Conservation (phyloP, 2,888 invertebrate genomes). For the Amblyjoppa proteus region DNA sequence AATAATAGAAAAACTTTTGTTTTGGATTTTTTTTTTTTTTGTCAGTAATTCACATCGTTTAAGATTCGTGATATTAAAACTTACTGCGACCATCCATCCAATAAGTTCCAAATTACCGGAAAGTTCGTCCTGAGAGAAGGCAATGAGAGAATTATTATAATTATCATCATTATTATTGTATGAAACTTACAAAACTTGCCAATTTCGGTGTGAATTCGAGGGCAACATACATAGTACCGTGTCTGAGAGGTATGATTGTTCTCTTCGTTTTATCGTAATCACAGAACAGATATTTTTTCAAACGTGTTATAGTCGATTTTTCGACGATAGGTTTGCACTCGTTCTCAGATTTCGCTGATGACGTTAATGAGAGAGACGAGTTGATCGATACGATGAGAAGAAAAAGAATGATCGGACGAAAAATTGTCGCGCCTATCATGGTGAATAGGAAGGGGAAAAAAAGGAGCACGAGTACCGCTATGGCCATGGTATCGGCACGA, state of each 20-base stretch:
- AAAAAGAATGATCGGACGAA: constrained; percentile 81
- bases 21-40: neutral
- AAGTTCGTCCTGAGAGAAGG: neutral
- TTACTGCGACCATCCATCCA: neutral
- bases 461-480: neutral
- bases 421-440: neutral
- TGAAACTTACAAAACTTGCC: neutral
- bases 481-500: constrained; percentile 68
- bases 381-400: constrained; percentile 78
- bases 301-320: neutral
- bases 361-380: neutral
- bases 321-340: neutral
- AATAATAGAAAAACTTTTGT: neutral
- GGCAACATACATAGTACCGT: neutral
- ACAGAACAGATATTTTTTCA: constrained; percentile 85
- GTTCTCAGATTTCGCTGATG: neutral
- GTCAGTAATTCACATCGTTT: neutral
- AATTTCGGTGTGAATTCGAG: neutral
- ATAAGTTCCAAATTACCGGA: constrained; percentile 7
- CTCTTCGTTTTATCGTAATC: constrained; percentile 84
- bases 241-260: neutral
- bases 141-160: no score
- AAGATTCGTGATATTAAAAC: neutral
- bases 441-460: constrained; percentile 4
- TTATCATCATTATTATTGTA: neutral